Evolutionary conservation across 2,888 invertebrate genomes (phyloP).

Genomic region (Stegophylla sp.): DNA sequence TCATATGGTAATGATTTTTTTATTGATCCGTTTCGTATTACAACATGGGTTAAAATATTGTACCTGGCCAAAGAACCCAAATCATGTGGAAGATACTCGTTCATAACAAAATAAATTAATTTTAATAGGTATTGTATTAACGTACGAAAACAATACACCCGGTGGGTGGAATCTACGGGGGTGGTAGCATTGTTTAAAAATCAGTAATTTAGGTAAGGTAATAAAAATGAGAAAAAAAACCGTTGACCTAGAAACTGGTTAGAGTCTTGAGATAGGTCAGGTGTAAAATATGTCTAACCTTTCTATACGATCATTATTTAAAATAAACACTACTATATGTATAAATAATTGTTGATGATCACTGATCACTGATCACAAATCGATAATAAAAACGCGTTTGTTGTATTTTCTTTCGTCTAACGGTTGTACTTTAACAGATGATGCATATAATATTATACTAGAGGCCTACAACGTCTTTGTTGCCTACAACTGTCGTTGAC

Average conservation of each 20-base stretch:
- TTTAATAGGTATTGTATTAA: background rate
- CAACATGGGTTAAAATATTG: background rate
- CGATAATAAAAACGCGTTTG: constrained; percentile 27
- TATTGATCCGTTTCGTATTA: constrained; percentile 42
- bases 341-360: constrained; percentile 39
- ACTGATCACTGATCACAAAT: constrained; percentile 21
- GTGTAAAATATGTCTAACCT: constrained; percentile 19
- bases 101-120: constrained; percentile 1
- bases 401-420: constrained; percentile 42
- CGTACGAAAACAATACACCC: constrained; percentile 16
- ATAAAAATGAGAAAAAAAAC: background rate
- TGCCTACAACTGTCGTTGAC: constrained; percentile 15
- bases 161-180: background rate
- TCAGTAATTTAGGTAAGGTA: constrained; percentile 23
- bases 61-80: constrained; percentile 4
- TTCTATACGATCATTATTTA: background rate
- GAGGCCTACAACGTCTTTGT: constrained; percentile 29
- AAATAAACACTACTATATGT: constrained; percentile 23
- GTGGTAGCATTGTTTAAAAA: constrained; percentile 13
- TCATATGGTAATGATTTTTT: constrained; percentile 47
- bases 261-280: constrained; percentile 55
- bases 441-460: background rate
- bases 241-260: constrained; percentile 51
- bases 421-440: constrained; percentile 8
- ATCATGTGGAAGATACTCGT: constrained; percentile 24